Percentiles rank a stretch among this genome's conserved stretches.
Evolutionary conservation across 2,888 invertebrate species (phyloP).

Genomic region (Isotomurus palustris): DNA sequence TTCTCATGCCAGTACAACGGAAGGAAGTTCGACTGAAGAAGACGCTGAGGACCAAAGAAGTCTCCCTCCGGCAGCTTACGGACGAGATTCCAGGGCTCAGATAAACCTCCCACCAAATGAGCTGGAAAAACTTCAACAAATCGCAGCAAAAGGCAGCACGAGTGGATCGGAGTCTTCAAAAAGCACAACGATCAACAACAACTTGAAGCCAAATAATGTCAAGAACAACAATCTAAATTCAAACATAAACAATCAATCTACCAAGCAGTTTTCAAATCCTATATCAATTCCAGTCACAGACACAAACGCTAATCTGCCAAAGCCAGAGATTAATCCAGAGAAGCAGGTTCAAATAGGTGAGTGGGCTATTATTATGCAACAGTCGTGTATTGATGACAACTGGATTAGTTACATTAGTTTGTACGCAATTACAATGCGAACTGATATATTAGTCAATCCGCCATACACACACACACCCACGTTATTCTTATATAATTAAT

Average conservation of each 20-base stretch:
- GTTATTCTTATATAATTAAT: too few species aligned
- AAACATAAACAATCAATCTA: slow-evolving; percentile 9
- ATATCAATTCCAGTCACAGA: slow-evolving; percentile 29
- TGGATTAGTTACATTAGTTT: too few species aligned
- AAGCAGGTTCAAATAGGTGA: slow-evolving; percentile 43
- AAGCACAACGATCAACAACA: slow-evolving; percentile 10
- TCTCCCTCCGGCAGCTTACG: slow-evolving; percentile 30
- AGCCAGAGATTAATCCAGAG: slow-evolving; percentile 41
- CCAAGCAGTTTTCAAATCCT: slow-evolving; percentile 24
- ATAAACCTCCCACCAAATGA: slow-evolving; percentile 37
- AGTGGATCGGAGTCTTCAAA: not conserved
- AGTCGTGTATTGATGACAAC: too few species aligned
- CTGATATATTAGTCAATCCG: too few species aligned
- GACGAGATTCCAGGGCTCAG: slow-evolving; percentile 37
- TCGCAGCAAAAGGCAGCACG: slow-evolving; percentile 35
- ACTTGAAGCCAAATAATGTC: slow-evolving; percentile 10
- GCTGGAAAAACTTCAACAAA: slow-evolving; percentile 34
- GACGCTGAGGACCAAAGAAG: slow-evolving; percentile 23
- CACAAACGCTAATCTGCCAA: slow-evolving; percentile 38
- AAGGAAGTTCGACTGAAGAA: slow-evolving; percentile 33
- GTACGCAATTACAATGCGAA: too few species aligned
- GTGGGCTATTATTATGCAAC: too few species aligned
- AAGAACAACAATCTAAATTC: slow-evolving; percentile 24
- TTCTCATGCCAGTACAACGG: not conserved
- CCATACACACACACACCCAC: too few species aligned